Evolutionary conservation across 2,888 invertebrate genomes (phyloP).

Genomic region (Anorthoa munda): DNA sequence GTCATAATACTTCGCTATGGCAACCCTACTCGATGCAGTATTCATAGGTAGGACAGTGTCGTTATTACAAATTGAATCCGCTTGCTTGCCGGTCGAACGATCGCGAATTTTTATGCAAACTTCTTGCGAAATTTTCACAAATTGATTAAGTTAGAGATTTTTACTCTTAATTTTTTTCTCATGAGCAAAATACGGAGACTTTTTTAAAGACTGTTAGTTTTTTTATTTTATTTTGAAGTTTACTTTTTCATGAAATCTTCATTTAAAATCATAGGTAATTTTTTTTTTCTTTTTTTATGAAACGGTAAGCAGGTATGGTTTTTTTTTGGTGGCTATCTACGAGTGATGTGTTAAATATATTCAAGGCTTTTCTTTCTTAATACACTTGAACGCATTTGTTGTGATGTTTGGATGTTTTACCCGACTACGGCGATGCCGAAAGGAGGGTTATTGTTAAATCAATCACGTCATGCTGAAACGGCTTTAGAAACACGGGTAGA

Average conservation of each 20-base stretch:
- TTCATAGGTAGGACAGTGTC: conserved; percentile 57
- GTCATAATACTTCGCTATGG: neutral
- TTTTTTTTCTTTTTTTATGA: neutral
- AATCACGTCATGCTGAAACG: neutral
- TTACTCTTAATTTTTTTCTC: conserved; percentile 1
- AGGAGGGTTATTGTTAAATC: neutral
- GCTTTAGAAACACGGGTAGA: neutral
- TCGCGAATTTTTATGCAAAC: conserved; percentile 47
- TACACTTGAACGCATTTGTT: neutral
- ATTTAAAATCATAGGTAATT: neutral
- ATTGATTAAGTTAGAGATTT: conserved; percentile 35
- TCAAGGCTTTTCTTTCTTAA: neutral
- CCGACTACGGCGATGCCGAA: no score
- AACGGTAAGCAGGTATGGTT: neutral
- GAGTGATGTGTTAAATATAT: neutral
- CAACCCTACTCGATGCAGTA: conserved; percentile 48
- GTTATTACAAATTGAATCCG: conserved; percentile 65
- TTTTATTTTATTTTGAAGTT: neutral
- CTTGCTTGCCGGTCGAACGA: conserved; percentile 51
- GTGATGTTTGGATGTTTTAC: no score
- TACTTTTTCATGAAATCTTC: neutral
- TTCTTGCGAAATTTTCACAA: conserved; percentile 40
- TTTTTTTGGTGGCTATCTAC: neutral
- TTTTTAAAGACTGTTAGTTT: neutral
- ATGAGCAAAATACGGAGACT: neutral